These are phyloP conservation scores for Papilio gigon DNA, from an alignment of 2,888 invertebrate genomes.

Conservation along the genomic window DNA sequence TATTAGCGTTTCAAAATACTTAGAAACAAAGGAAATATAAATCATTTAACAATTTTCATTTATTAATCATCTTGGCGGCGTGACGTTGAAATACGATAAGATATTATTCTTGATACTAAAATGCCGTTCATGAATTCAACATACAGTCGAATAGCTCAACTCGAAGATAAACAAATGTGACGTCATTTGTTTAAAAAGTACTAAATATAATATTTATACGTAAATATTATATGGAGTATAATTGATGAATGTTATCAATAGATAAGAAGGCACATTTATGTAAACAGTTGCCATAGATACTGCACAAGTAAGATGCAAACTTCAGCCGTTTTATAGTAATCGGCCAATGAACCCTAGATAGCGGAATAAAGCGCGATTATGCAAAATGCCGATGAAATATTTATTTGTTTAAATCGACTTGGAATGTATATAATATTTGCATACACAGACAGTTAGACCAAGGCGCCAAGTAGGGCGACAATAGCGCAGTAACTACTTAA, in stretches of 20 bases:
- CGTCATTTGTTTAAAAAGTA: constrained; percentile 9
- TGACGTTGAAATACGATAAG: too few relatives aligned
- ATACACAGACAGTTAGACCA: too few relatives aligned
- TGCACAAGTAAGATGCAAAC: constrained; percentile 62
- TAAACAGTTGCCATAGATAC: constrained; percentile 45
- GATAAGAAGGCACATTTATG: constrained; percentile 43
- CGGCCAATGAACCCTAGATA: constrained; percentile 69
- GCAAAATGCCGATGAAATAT: constrained; percentile 22
- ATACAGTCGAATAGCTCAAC: neutral
- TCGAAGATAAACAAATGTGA: constrained; percentile 4
- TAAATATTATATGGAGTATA: constrained; percentile 21
- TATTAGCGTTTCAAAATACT: too few relatives aligned
- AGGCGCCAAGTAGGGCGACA: too few relatives aligned
- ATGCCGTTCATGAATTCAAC: neutral
- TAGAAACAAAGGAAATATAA: too few relatives aligned
- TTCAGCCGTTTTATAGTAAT: constrained; percentile 67
- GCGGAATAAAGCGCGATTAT: constrained; percentile 49
- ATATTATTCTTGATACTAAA: too few relatives aligned
- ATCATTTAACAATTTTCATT: too few relatives aligned
- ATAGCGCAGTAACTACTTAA: too few relatives aligned
- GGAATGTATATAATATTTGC: too few relatives aligned
- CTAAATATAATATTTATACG: constrained; percentile 11
- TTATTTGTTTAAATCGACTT: neutral
- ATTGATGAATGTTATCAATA: constrained; percentile 37
- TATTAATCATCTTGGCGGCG: too few relatives aligned